Conservation (phyloP, 2,113 vertebrate genomes). For the Percopsis transmontana region DNA sequence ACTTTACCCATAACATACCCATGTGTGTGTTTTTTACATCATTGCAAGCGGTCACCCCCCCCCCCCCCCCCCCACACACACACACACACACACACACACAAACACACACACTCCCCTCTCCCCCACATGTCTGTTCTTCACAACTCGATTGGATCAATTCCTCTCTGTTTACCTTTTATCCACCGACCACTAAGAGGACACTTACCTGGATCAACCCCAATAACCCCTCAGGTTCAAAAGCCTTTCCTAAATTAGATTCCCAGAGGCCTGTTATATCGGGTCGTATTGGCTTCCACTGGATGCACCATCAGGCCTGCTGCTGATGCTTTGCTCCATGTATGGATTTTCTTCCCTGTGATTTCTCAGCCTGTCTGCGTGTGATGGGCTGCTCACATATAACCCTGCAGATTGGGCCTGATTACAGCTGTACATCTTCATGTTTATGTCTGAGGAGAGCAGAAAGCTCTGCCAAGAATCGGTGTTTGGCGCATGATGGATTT, state of each 20-base stretch:
- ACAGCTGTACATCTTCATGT: slow-evolving; percentile 62
- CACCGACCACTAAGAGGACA: slow-evolving; percentile 41
- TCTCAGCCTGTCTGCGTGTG: slow-evolving; percentile 61
- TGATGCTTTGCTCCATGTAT: slow-evolving; percentile 58
- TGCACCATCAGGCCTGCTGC: slow-evolving; percentile 42
- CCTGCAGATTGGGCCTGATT: slow-evolving; percentile 63
- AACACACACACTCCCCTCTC: slow-evolving; percentile 4
- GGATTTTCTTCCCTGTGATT: slow-evolving; percentile 69
- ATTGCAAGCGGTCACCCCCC: slow-evolving; percentile 11
- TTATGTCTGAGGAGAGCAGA: slow-evolving; percentile 48
- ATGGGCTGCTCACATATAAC: slow-evolving; percentile 66
- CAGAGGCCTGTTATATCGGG: slow-evolving; percentile 54
- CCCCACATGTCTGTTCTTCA: slow-evolving; percentile 31
- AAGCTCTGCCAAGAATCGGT: slow-evolving; percentile 40
- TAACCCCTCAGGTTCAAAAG: slow-evolving; percentile 39
- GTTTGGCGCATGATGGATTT: slow-evolving; percentile 38
- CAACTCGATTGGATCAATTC: slow-evolving; percentile 53
- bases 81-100: slow-evolving; percentile 6
- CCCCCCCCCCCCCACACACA: neutral
- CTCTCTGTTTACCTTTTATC: slow-evolving; percentile 47
- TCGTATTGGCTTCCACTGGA: slow-evolving; percentile 50
- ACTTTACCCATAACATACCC: no score
- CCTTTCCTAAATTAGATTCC: slow-evolving; percentile 54
- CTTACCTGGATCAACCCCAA: neutral
- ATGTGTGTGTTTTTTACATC: slow-evolving; percentile 24